These are phyloP conservation scores for Vanessa atalanta DNA, from an alignment of 1,140 invertebrate genomes.

Conservation along the genomic window DNA sequence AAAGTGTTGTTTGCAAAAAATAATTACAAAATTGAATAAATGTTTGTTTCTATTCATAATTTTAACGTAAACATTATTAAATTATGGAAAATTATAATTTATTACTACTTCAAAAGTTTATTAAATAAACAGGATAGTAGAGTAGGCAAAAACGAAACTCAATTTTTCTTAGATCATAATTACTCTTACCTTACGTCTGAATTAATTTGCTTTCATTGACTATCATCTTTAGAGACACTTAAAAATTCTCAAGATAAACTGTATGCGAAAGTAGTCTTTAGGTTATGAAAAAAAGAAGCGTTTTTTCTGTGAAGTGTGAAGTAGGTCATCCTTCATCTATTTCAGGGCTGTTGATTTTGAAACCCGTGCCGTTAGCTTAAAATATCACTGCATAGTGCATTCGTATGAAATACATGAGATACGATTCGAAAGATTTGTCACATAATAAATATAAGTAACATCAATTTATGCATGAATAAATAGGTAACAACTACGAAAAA, in stretches of 20 bases:
- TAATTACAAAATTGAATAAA: too few relatives aligned
- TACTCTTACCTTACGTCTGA: slow-evolving; percentile 12
- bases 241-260: slow-evolving; percentile 29
- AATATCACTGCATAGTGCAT: slow-evolving; percentile 71
- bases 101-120: too few relatives aligned
- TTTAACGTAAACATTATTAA: too few relatives aligned
- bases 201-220: slow-evolving; percentile 39
- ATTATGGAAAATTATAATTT: too few relatives aligned
- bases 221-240: slow-evolving; percentile 24
- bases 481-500: too few relatives aligned
- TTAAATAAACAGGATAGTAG: too few relatives aligned
- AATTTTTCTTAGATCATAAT: neutral
- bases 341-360: slow-evolving; percentile 59
- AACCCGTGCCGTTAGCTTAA: slow-evolving; percentile 64
- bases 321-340: slow-evolving; percentile 73
- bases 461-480: too few relatives aligned
- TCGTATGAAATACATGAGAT: slow-evolving; percentile 49
- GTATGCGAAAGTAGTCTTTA: slow-evolving; percentile 33
- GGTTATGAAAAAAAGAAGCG: slow-evolving; percentile 32
- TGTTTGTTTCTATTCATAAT: too few relatives aligned
- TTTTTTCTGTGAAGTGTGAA: slow-evolving; percentile 51
- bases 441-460: neutral
- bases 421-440: neutral
- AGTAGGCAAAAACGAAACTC: neutral
- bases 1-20: too few relatives aligned